Percentiles rank a stretch among this genome's conserved stretches.
Conservation (phyloP, 1,140 invertebrate genomes). For the Dryas iulia region DNA sequence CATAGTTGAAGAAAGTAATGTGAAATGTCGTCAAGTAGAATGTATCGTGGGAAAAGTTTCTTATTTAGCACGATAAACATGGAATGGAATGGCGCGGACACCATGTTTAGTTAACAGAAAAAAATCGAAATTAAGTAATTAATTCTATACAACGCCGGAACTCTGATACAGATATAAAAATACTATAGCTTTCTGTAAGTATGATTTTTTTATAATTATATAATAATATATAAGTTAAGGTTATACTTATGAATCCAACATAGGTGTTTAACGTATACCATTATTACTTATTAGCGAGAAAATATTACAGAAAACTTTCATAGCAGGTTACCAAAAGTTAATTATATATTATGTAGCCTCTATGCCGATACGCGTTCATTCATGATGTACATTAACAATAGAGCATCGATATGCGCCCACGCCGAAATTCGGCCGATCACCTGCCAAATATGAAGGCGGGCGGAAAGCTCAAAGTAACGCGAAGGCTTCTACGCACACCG, state of each 20-base stretch:
- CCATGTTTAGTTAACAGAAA: background rate
- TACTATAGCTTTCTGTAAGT: too few species aligned
- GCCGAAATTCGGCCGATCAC: slow-evolving; percentile 52
- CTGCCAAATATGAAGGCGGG: slow-evolving; percentile 59
- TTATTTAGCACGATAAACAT: background rate
- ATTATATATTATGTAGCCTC: background rate
- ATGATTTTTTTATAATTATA: too few species aligned
- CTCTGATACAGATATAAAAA: too few species aligned
- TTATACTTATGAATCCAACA: background rate
- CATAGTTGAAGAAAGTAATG: background rate
- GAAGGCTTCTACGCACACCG: slow-evolving; percentile 53
- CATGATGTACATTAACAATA: slow-evolving; percentile 37
- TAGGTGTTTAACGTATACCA: background rate
- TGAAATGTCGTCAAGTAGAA: background rate
- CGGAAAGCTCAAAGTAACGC: slow-evolving; percentile 49
- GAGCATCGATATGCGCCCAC: slow-evolving; percentile 53
- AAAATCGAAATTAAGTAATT: background rate
- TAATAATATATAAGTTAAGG: too few species aligned
- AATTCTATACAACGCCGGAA: background rate
- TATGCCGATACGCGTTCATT: slow-evolving; percentile 17
- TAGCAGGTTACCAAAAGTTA: background rate
- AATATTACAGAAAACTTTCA: background rate
- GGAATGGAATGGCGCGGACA: background rate
- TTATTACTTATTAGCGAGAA: background rate
- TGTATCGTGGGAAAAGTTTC: background rate